Percentiles rank a stretch among this genome's conserved stretches.
Evolutionary conservation across 64 coral and sea anemone species (phyloP).

Genomic region (Montipora foliosa): DNA sequence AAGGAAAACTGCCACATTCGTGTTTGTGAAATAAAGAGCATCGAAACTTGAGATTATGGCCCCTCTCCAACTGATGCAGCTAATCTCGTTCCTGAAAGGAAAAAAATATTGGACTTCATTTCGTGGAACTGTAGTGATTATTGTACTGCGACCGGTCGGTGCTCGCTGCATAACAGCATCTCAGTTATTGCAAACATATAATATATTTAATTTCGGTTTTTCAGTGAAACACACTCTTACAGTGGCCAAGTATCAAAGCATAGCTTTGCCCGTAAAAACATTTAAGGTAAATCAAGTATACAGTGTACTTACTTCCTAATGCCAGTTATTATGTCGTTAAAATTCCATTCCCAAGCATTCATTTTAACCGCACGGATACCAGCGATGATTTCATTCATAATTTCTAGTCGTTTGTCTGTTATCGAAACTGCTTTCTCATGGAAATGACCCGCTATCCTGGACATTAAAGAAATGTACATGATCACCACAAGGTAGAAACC

Average conservation of each 20-base stretch:
- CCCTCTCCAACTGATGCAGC: slow-evolving; percentile 16
- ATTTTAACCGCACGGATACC: slow-evolving; percentile 59
- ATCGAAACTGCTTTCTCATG: slow-evolving; percentile 8
- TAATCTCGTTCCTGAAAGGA: slow-evolving; percentile 42
- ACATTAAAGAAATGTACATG: slow-evolving; percentile 14
- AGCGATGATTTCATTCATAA: slow-evolving; percentile 56
- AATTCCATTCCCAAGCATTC: slow-evolving; percentile 53
- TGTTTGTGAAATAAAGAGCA: slow-evolving; percentile 29
- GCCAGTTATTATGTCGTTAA: neutral
- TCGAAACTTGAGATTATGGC: slow-evolving; percentile 28
- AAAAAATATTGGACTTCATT: neutral
- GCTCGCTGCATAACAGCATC: no score
- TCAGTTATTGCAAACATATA: no score
- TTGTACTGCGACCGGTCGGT: no score
- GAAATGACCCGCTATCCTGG: slow-evolving; percentile 26
- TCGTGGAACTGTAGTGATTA: neutral
- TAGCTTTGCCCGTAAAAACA: no score
- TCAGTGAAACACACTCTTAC: no score
- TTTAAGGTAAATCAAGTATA: neutral
- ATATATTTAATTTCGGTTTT: no score
- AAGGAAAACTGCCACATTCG: neutral
- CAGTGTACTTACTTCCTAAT: neutral
- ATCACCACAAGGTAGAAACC: slow-evolving; percentile 37
- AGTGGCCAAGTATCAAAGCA: no score
- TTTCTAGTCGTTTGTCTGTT: slow-evolving; percentile 51